Conservation (phyloP, 2,113 vertebrate genomes). For the Progne subis region DNA sequence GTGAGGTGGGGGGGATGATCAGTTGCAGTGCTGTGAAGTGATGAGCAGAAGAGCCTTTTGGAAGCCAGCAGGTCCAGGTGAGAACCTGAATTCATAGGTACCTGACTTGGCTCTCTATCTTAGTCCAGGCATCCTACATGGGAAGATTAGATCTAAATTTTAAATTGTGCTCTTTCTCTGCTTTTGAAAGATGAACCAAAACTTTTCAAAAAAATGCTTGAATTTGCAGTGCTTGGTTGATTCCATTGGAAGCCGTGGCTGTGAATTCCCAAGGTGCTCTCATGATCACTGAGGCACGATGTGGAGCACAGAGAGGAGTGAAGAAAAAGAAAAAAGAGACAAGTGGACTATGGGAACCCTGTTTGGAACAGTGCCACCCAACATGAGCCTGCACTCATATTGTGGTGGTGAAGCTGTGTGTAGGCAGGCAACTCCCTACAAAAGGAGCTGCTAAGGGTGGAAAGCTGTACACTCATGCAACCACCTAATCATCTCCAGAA, state of each 20-base stretch:
- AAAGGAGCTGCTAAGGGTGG: background rate
- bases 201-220: background rate
- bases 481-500: background rate
- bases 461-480: background rate
- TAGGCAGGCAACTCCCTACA: background rate
- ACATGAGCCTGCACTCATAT: background rate
- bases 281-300: background rate
- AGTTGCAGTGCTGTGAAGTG: background rate
- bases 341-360: background rate
- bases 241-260: background rate
- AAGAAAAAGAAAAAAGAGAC: background rate
- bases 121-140: background rate
- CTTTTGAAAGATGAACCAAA: background rate
- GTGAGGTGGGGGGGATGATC: fast-evolving
- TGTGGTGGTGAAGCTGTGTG: background rate
- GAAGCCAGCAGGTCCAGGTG: background rate
- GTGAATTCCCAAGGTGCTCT: background rate
- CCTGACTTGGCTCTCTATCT: background rate
- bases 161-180: background rate
- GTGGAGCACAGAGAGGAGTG: background rate
- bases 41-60: background rate
- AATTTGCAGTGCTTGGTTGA: background rate
- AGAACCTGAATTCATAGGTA: background rate
- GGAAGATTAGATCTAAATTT: background rate
- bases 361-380: background rate